Conservation (phyloP, 2,113 vertebrate species). For the Aegithalos caudatus region DNA sequence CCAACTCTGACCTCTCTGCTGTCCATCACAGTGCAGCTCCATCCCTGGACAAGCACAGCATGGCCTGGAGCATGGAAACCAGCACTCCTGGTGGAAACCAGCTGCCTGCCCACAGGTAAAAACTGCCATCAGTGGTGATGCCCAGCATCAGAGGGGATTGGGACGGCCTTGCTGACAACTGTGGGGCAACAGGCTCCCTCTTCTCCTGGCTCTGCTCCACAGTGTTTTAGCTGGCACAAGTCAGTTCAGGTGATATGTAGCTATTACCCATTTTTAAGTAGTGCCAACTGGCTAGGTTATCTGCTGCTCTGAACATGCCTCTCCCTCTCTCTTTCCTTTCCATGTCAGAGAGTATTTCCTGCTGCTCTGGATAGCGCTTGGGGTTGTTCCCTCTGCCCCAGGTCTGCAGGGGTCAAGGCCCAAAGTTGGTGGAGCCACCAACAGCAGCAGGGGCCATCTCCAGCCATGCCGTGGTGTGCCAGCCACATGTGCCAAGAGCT, state of each 20-base stretch:
- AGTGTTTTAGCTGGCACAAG: not conserved
- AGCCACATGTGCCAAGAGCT: not conserved
- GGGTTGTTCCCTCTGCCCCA: not conserved
- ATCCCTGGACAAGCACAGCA: not conserved
- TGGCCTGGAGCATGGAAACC: not conserved
- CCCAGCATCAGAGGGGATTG: not conserved
- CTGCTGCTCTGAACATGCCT: not conserved
- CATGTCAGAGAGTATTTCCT: not conserved
- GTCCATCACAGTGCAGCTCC: not conserved
- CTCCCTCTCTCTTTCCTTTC: not conserved
- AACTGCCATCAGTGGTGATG: not conserved
- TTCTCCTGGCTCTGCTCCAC: not conserved
- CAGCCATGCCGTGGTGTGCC: rapidly evolving
- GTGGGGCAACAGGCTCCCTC: not conserved
- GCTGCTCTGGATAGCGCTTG: not conserved
- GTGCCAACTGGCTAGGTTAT: not conserved
- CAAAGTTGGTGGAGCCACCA: rapidly evolving
- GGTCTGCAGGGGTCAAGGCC: not conserved
- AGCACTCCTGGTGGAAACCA: not conserved
- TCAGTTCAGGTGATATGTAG: not conserved
- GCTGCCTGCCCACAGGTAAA: not conserved
- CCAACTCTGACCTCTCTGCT: not conserved
- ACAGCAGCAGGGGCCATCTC: not conserved
- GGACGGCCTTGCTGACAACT: not conserved
- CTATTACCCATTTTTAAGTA: not conserved